Base-by-base conservation (phyloP, 2,113 vertebrate genomes). In the Nicator chloris region DNA sequence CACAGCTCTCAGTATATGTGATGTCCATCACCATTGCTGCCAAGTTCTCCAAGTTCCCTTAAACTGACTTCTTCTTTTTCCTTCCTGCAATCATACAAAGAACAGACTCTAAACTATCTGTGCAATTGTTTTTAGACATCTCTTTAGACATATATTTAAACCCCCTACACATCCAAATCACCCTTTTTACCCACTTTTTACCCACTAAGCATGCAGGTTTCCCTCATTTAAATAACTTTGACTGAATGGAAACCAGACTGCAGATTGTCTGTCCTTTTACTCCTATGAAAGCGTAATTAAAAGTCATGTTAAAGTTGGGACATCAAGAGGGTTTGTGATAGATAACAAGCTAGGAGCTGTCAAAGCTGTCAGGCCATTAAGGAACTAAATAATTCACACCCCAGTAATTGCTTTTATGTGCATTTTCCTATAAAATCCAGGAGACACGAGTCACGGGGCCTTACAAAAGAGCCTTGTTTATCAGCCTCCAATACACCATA, bases 381-480 rank as follows among this genome's bases (percentile, higher is more conserved):
- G 91, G 97, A 97, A 97, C 39, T 30, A 97, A 98, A 98, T 97
- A 98, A 98, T 96, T 98, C 97, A 98, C 97, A 98, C 96, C 96
- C 96, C 96, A 94, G 96, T 98, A 98, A 98, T 97, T 98, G 97
- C 96, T 97, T 98, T 97, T 97, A 96, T 97, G 96, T 97, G 96
- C 97, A 92, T 97, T 97, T 98, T 97, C 98, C 96, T 96, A 88
- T 80, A 95, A 94, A 96, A 94, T 94, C 75, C 95, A 93, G 92
- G 78, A 97, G 88, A 91, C 56, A 11, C 97, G 97, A 98, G 92
- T 98, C 98, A 98, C n/a, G 11, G 68, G 86, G 94, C 93, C 86
- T 82, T 96, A 93, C 95, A 86, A 93, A 92, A 95, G 96, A 97
- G 91, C 86, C 86, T 95, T 98, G 92, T 96, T 97, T 94, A 75